A percentile compares a stretch with the other conserved stretches of the same genome.
phyloP scores from a whole-genome alignment of 2,888 invertebrate genomes.

The Metallyticus violacea region DNA sequence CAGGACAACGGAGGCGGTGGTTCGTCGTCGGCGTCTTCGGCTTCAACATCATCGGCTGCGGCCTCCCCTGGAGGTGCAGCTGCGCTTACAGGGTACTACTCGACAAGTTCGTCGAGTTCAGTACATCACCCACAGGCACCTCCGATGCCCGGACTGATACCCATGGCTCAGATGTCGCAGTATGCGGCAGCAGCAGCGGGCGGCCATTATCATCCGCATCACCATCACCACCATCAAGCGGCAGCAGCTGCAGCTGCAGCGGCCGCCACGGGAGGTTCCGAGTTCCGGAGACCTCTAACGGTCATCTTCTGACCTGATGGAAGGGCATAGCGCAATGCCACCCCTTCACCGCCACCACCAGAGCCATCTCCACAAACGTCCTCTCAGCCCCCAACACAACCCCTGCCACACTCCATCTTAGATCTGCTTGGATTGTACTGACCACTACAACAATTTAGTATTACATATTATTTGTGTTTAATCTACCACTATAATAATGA shows the following conservation, averaged over 20 bases:
- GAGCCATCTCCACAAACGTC: neutral
- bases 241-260: slow-evolving; percentile 9
- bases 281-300: slow-evolving; percentile 71
- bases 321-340: slow-evolving; percentile 39
- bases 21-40: slow-evolving; percentile 55
- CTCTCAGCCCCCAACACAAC: neutral
- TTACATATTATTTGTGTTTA: too few relatives aligned
- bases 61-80: slow-evolving; percentile 55
- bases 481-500: too few relatives aligned
- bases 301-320: slow-evolving; percentile 79
- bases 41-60: slow-evolving; percentile 61
- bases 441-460: too few relatives aligned
- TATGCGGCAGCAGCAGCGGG: slow-evolving; percentile 49
- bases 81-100: slow-evolving; percentile 55
- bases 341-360: neutral
- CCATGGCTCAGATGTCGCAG: slow-evolving; percentile 54
- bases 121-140: slow-evolving; percentile 35
- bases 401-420: neutral
- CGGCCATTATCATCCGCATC: slow-evolving; percentile 45
- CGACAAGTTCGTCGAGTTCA: slow-evolving; percentile 43
- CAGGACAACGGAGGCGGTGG: slow-evolving; percentile 45
- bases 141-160: slow-evolving; percentile 31
- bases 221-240: slow-evolving; percentile 25
- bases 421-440: slow-evolving; percentile 1
- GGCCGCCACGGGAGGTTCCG: slow-evolving; percentile 49